Evolutionary conservation across 2,888 invertebrate genomes (phyloP), one percentile per base, ranked within the genome.

Genomic region (Ormyrus pomaceus): DNA sequence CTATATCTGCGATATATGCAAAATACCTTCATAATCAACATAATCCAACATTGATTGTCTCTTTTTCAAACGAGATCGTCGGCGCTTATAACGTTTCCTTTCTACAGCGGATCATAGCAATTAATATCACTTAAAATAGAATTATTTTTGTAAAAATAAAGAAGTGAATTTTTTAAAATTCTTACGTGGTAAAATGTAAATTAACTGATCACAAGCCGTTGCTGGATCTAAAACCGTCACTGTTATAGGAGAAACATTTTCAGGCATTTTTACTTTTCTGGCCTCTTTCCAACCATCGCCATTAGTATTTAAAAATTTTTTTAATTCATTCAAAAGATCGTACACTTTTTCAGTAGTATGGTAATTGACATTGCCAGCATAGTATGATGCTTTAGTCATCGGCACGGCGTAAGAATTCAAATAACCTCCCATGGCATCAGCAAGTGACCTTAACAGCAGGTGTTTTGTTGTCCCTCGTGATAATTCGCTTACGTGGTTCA

Each of bases 321-420:
- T 94, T 8, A 94, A 86, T 82, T 94, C 92, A 2, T 93, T 91
- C 84, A 93, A 93, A 7, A 94, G 91, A 62, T 92, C 89, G 81
- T 92, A 92, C 0, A 94, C 86, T 84, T 92, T 93, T n/a, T 91
- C 86, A 45, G 93, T 92, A 66, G 92, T 92, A 0, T 91, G 88
- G 86, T 92, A 93, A 59, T 92, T 91, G 0, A 94, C 90, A 10
- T 92, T 91, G 0, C 95, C 95, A 6, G 93, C 93, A 83, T 95
- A 95, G 88, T 92, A 95, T 0, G 93, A 92, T 66, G 92, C 91
- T 85, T 93, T 93, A 0, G 93, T 92, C 0, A 93, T 87, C 0
- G 95, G 95, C 10, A 94, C 85, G 9, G 93, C 91, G 87, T 93
- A 93, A 65, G 92, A 91, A 85, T 93, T 92, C 46, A 95, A 88